Conservation (phyloP, 2,888 invertebrate genomes). For the Lepidonotus clava region DNA sequence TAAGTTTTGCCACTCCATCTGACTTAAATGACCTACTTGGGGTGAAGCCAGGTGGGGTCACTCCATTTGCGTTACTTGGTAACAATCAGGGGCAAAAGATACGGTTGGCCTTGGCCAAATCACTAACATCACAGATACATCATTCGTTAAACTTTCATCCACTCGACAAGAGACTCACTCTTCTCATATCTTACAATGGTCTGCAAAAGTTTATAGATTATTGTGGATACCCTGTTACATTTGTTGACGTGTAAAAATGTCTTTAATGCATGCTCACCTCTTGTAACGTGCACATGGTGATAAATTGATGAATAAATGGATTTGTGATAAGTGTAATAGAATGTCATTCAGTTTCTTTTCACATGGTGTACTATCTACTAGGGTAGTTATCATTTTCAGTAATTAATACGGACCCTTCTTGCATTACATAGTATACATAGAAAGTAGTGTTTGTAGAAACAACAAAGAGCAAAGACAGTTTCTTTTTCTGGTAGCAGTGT, state of each 20-base stretch:
- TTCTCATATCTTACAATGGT: background rate
- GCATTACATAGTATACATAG: too few species aligned
- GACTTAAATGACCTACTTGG: slow-evolving; percentile 65
- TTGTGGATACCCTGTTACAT: slow-evolving; percentile 17
- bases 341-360: too few species aligned
- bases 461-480: too few species aligned
- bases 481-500: too few species aligned
- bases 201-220: slow-evolving; percentile 16
- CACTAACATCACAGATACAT: slow-evolving; percentile 1
- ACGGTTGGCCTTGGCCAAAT: slow-evolving; percentile 7
- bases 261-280: too few species aligned
- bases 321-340: too few species aligned
- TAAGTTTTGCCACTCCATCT: slow-evolving; percentile 68
- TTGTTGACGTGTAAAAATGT: slow-evolving; percentile 12
- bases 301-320: too few species aligned
- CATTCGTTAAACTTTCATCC: slow-evolving; percentile 49
- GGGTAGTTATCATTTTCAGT: too few species aligned
- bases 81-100: background rate
- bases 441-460: too few species aligned
- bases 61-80: slow-evolving; percentile 65
- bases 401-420: too few species aligned
- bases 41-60: slow-evolving; percentile 66
- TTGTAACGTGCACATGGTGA: too few species aligned
- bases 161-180: background rate
- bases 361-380: too few species aligned